Evolutionary conservation across 2,888 invertebrate genomes (phyloP).

Genomic region (Spicauda simplicius): DNA sequence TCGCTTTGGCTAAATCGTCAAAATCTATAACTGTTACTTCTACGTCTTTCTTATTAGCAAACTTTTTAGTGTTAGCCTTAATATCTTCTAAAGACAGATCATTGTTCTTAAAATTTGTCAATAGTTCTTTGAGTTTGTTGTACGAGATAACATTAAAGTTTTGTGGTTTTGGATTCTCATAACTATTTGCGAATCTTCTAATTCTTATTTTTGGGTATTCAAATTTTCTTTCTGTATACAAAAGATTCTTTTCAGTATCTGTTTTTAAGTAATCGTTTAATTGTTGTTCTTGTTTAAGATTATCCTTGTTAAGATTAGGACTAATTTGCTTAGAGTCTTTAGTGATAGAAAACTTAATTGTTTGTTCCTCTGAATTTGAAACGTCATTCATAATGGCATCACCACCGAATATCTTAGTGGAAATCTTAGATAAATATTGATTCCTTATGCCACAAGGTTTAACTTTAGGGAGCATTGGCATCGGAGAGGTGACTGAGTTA

Average conservation of each 20-base stretch:
- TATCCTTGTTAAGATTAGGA: conserved; percentile 6
- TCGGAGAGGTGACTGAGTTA: conserved; percentile 56
- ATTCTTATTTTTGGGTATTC: conserved; percentile 12
- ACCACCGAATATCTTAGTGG: neutral
- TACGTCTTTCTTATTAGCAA: conserved; percentile 7
- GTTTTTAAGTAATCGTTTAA: neutral
- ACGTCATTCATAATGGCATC: neutral
- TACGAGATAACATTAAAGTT: neutral
- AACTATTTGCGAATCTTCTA: neutral
- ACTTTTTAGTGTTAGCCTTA: neutral
- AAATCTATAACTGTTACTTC: conserved; percentile 34
- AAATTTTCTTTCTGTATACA: neutral
- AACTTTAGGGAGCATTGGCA: conserved; percentile 19
- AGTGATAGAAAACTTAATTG: neutral
- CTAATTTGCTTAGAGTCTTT: neutral
- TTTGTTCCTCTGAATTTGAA: neutral
- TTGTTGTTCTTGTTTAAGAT: neutral
- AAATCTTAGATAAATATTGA: conserved; percentile 14
- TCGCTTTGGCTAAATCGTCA: neutral
- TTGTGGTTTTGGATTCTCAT: neutral
- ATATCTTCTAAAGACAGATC: neutral
- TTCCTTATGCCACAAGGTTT: conserved; percentile 21
- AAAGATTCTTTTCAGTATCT: conserved; percentile 4
- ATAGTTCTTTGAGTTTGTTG: neutral
- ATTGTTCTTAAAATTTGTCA: conserved; percentile 2